Evolutionary conservation across 2,888 invertebrate genomes (phyloP).

Genomic region (Epirrita christyi): DNA sequence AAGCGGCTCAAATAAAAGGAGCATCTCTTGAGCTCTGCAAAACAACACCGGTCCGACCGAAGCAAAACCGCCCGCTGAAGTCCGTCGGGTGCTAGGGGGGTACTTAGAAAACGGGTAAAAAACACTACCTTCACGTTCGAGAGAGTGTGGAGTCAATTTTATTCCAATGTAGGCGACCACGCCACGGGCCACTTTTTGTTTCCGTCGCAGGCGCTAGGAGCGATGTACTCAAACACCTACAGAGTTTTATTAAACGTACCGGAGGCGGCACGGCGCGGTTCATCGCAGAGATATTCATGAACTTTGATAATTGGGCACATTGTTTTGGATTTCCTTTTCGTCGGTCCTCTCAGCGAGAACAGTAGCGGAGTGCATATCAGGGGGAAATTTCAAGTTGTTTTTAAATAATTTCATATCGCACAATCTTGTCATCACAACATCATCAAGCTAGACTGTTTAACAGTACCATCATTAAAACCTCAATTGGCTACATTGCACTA

Average conservation of each 20-base stretch:
- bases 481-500: too few species aligned
- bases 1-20: constrained; percentile 83
- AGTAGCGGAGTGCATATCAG: background rate
- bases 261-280: constrained; percentile 17
- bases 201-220: constrained; percentile 81
- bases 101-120: constrained; percentile 72
- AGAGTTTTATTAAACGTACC: constrained; percentile 77
- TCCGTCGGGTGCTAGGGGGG: constrained; percentile 65
- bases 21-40: constrained; percentile 82
- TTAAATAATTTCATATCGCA: constrained; percentile 4
- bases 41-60: constrained; percentile 82
- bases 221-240: constrained; percentile 82
- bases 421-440: background rate
- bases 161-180: constrained; percentile 84
- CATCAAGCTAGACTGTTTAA: too few species aligned
- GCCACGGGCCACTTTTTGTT: constrained; percentile 82
- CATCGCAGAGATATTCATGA: constrained; percentile 40
- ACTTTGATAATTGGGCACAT: constrained; percentile 42
- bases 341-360: constrained; percentile 18
- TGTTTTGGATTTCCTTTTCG: constrained; percentile 41
- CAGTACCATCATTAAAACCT: too few species aligned
- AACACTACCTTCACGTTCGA: constrained; percentile 81
- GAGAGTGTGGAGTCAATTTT: constrained; percentile 85
- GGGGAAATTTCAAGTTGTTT: constrained; percentile 4
- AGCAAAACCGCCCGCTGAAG: constrained; percentile 84